These are phyloP conservation scores for Syngnathus floridae DNA, from an alignment of 2,113 vertebrate genomes.

Conservation along the genomic window DNA sequence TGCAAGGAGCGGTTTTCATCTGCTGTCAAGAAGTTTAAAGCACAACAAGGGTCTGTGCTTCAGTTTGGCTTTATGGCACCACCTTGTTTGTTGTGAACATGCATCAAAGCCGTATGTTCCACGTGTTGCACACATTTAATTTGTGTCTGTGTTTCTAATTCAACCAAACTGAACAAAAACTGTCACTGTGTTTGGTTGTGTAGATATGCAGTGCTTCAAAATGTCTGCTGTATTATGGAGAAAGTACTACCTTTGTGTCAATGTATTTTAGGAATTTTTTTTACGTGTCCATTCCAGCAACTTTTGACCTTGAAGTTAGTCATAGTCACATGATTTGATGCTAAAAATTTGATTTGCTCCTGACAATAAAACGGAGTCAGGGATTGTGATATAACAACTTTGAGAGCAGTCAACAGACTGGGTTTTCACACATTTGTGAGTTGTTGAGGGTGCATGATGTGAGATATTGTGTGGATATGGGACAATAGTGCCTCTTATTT, in stretches of 20 bases:
- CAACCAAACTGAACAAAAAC: background rate
- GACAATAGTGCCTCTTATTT: constrained; percentile 14
- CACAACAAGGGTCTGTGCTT: constrained; percentile 2
- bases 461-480: background rate
- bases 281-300: background rate
- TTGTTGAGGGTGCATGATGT: background rate
- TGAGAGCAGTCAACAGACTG: background rate
- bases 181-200: background rate
- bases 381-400: too few species aligned
- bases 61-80: constrained; percentile 14
- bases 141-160: background rate
- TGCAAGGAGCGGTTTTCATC: background rate
- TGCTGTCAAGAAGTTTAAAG: constrained; percentile 27
- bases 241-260: background rate
- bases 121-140: background rate
- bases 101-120: background rate
- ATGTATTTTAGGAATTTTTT: background rate
- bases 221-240: constrained; percentile 1
- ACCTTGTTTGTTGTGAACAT: background rate
- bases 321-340: background rate
- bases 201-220: background rate
- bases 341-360: background rate
- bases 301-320: background rate
- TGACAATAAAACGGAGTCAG: background rate
- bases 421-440: background rate